Evolutionary conservation across 2,888 invertebrate genomes (phyloP), one percentile per base, ranked within the genome.

Genomic region (Stegophylla sp.): DNA sequence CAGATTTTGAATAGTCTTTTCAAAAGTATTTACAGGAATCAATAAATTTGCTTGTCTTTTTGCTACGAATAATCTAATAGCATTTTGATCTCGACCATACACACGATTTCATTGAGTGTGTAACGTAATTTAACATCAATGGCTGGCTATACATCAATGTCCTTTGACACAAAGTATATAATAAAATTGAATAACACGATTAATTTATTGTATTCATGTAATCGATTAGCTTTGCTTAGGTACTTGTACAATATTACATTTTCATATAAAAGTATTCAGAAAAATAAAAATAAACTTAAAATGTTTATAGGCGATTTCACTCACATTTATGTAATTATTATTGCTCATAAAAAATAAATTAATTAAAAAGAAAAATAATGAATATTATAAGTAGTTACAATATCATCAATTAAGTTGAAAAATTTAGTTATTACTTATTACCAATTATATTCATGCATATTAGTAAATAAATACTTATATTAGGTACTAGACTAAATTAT

Each of bases 41-140:
- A 69, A 77, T 77, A 77, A 77, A 77, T 77, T 77, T 34, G 51
- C 77, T 77, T 69, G 77, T 77, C 77, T 69, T 23, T 48, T 69
- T 69, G 15, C 26, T 48, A 59, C 69, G 28, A 67, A 67, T 67
- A 77, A 59, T 67, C 69, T 69, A 59, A 77, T 69, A 48, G 72
- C 64, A 48, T 77, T 77, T 76, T 28, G 66, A 56, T 76, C 66
- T 43, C 53, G 59, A 69, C 56, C 77, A 67, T 45, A 59, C 45
- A 77, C 77, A 69, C 77, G 59, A 77, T 77, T 77, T 45, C 48
- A 69, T 59, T 56, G 66, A 77, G n/a, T 67, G n/a, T 15, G 59
- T 15, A 61, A 77, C 61, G 28, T 77, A 77, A 67, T 45, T 59
- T 69, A 67, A 76, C 34, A 51, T 76, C 76, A 41, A 43, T 12